Evolutionary conservation across 2,888 invertebrate species (phyloP).

Genomic region (Encarsia formosa): DNA sequence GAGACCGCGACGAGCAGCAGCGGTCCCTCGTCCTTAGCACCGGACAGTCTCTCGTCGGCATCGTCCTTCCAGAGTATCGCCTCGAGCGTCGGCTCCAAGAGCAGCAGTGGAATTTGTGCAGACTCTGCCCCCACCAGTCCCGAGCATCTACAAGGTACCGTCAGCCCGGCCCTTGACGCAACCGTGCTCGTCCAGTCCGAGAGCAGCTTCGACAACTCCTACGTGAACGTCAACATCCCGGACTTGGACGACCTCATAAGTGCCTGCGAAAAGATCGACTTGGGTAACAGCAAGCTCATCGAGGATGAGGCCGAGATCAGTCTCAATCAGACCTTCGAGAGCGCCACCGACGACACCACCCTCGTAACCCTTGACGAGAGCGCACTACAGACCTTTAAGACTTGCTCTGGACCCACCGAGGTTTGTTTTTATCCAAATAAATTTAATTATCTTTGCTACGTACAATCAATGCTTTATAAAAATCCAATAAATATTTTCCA

Average conservation of each 20-base stretch:
- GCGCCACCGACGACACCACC: conserved; percentile 37
- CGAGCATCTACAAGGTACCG: conserved; percentile 8
- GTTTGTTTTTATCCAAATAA: too few relatives aligned
- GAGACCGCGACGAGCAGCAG: conserved; percentile 10
- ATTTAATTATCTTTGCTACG: too few relatives aligned
- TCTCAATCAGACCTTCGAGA: conserved; percentile 40
- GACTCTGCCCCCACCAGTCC: conserved; percentile 32
- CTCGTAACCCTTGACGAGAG: conserved; percentile 20
- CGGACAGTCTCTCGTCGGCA: conserved; percentile 35
- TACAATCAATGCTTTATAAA: too few relatives aligned
- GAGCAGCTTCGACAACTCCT: conserved; percentile 28
- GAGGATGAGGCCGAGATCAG: conserved; percentile 32
- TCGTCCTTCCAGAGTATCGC: conserved; percentile 44
- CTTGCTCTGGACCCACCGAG: conserved; percentile 14
- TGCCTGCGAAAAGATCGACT: conserved; percentile 38
- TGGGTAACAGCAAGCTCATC: conserved; percentile 16
- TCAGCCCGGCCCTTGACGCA: background rate
- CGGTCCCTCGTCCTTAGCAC: conserved; percentile 32
- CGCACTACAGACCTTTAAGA: conserved; percentile 14
- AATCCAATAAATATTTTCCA: too few relatives aligned
- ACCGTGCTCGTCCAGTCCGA: background rate
- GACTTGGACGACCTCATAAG: conserved; percentile 42
- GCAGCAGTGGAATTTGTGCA: conserved; percentile 37
- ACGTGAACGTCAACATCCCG: conserved; percentile 36
- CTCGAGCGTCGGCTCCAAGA: conserved; percentile 39